Evolutionary conservation across 2,888 invertebrate genomes (phyloP).

Genomic region (Scelioninae gen. 1): DNA sequence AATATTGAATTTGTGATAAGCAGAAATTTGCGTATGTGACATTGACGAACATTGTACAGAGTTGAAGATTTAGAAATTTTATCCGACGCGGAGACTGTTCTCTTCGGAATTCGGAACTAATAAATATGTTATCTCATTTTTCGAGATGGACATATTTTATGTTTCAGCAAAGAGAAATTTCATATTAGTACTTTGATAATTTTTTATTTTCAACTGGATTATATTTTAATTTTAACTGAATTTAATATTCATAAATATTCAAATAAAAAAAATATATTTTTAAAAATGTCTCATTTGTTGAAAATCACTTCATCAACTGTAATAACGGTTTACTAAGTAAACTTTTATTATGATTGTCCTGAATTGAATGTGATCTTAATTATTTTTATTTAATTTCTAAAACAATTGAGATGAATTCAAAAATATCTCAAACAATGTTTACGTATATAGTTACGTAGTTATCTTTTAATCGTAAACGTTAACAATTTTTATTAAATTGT

Average conservation of each 20-base stretch:
- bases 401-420: constrained; percentile 29
- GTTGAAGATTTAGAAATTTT: constrained; percentile 16
- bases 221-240: no score
- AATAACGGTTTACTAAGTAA: constrained; percentile 21
- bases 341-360: background rate
- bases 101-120: constrained; percentile 16
- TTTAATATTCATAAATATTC: no score
- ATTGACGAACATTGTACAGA: constrained; percentile 36
- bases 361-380: background rate
- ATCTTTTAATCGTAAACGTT: background rate
- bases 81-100: constrained; percentile 47
- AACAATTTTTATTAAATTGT: no score
- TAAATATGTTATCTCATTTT: background rate
- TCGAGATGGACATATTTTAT: background rate
- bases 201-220: no score
- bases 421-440: constrained; percentile 12
- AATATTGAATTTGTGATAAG: constrained; percentile 5
- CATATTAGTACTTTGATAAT: no score
- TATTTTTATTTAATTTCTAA: background rate
- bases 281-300: no score
- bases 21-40: background rate
- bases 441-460: background rate
- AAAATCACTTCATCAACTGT: background rate
- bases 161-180: no score
- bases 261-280: no score